These are phyloP conservation scores for Doris montereyensis DNA, from an alignment of 2,888 invertebrate genomes.

Conservation along the genomic window DNA sequence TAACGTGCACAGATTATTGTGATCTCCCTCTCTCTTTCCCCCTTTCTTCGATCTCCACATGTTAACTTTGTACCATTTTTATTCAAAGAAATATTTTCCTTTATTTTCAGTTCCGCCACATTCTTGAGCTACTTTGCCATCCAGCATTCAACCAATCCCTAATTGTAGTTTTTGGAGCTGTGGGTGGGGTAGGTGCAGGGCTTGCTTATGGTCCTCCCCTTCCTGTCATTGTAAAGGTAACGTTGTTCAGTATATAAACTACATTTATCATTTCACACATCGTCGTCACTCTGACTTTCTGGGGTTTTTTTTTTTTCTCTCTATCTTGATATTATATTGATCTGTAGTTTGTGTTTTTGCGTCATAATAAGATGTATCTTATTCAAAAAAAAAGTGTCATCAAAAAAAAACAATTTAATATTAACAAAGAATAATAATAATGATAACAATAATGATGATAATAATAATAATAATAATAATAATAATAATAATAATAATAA, in stretches of 20 bases:
- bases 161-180: constrained; percentile 41
- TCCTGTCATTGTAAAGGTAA: constrained; percentile 43
- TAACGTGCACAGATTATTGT: no score
- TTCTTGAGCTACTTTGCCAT: constrained; percentile 43
- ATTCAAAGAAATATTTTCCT: no score
- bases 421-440: no score
- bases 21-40: no score
- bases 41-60: no score
- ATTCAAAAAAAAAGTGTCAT: no score
- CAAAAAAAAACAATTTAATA: no score
- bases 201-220: constrained; percentile 45
- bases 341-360: neutral
- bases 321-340: neutral
- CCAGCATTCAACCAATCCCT: constrained; percentile 41
- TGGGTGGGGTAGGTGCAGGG: constrained; percentile 45
- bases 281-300: neutral
- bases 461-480: constrained; percentile 2
- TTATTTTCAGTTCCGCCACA: constrained; percentile 43
- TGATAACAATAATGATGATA: no score
- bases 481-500: neutral
- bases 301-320: no score
- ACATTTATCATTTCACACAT: no score
- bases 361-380: no score
- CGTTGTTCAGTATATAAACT: neutral
- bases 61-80: no score